phyloP scores from a whole-genome alignment of 1,140 invertebrate species.

The Ostrea edulis region DNA sequence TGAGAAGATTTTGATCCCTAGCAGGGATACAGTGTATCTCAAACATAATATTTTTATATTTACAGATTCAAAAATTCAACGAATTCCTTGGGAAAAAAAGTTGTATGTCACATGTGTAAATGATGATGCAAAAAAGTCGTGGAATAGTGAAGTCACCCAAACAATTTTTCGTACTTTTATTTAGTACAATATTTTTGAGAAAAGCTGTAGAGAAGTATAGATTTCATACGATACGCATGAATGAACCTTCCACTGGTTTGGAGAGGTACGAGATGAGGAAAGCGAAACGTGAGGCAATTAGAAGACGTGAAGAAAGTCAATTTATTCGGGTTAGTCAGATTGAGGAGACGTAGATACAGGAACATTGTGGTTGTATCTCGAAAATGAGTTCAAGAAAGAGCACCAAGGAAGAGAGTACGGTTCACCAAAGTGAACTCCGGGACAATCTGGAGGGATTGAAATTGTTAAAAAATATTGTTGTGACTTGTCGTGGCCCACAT shows the following conservation, averaged over 20 bases:
- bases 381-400: neutral
- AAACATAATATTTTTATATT: neutral
- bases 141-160: neutral
- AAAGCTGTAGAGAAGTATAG: constrained; percentile 13
- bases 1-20: too few relatives aligned
- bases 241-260: neutral
- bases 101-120: neutral
- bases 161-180: neutral
- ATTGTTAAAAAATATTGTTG: constrained; percentile 21
- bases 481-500: constrained; percentile 51
- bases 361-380: neutral
- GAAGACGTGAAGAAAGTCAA: constrained; percentile 10
- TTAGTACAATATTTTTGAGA: neutral
- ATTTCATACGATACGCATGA: neutral
- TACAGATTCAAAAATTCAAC: neutral
- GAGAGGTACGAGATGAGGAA: neutral
- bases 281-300: neutral
- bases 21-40: too few relatives aligned
- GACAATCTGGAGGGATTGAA: neutral
- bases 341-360: neutral
- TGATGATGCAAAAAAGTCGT: neutral
- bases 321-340: neutral
- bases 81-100: too few relatives aligned
- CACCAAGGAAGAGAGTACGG: neutral
- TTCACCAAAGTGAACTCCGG: neutral